Evolutionary conservation across 1,140 invertebrate species (phyloP), one percentile per base, ranked within the genome.

Genomic region (Trigoniulus corallinus): DNA sequence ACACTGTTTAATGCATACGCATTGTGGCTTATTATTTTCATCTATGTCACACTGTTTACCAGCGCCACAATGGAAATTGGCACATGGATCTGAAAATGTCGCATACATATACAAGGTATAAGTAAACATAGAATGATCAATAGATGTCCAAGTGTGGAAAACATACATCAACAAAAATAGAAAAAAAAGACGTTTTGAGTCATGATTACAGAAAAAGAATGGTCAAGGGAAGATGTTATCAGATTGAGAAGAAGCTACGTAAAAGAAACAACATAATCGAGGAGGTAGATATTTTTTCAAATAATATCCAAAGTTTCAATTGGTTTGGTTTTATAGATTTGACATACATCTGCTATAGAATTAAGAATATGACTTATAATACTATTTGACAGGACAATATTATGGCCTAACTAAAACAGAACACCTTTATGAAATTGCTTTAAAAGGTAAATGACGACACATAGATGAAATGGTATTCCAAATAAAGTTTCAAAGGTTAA

Each of bases 31-130:
- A 7, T 78, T 79, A 48, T 79, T 72, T 45, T 77, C 73, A 1
- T 63, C 57, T 54, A 89, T 71, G 62, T 85, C 76, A 61, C 89
- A 95, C 56, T 88, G 74, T 61, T 83, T 78, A 48, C 89, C 89
- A 55, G 88, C 85, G 50, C 85, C 84, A 66, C 89, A 95, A 63
- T 82, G 81, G 61, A 89, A 84, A 49, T 81, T 78, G 52, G 76
- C 65, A 65, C 89, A 95, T 4, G 84, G 84, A 70, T 93, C 84
- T 73, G 15, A n/a, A n/a, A n/a, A n/a, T n/a, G n/a, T n/a, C n/a
- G 29, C 29, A 34, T 15, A 34, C 29, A 34, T 7, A 34, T 34
- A 7, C 7, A 34, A 34, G 15, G 29, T 34, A 34, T 34, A 7
- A 34, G 7, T 34, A 34, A 34, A 34, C 15, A 7, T 34, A 34